These are phyloP conservation scores for Porites evermanni DNA, from an alignment of 92 coral and sea anemone genomes.

Conservation along the genomic window DNA sequence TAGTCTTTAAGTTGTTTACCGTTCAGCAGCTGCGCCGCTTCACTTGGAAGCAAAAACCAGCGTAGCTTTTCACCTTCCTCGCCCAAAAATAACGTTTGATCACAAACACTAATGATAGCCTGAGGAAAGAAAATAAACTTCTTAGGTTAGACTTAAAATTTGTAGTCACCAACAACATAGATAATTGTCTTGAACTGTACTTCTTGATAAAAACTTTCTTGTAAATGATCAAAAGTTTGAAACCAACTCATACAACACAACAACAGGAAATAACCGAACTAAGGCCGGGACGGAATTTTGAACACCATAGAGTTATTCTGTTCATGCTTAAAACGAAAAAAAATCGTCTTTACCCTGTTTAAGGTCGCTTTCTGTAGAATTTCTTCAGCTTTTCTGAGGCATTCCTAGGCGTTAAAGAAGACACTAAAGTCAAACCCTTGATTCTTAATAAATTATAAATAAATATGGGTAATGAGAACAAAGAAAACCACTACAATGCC, in stretches of 20 bases:
- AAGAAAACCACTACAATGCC: not conserved
- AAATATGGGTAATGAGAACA: not conserved
- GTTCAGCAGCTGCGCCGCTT: slow-evolving; percentile 78
- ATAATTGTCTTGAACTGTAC: not conserved
- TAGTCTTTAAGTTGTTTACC: slow-evolving; percentile 61
- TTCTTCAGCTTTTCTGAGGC: slow-evolving; percentile 67
- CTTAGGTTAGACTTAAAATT: too few species aligned
- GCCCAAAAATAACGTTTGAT: slow-evolving; percentile 89
- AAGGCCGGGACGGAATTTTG: too few species aligned
- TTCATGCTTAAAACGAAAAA: not conserved
- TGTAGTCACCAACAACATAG: not conserved
- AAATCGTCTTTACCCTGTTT: slow-evolving; percentile 8
- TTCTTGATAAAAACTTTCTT: not conserved
- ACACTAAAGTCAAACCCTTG: not conserved
- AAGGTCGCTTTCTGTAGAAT: slow-evolving; percentile 53
- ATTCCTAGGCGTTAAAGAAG: slow-evolving; percentile 56
- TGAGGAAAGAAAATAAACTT: slow-evolving; percentile 25
- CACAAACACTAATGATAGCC: slow-evolving; percentile 70
- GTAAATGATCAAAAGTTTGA: not conserved
- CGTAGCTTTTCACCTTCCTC: slow-evolving; percentile 86
- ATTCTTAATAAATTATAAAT: too few species aligned
- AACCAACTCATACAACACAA: not conserved
- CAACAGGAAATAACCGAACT: not conserved
- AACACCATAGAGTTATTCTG: not conserved
- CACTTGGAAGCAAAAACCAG: slow-evolving; percentile 97